Conservation (phyloP, 2,797 vertebrate genomes). For the Neopelma chrysocephalum region DNA sequence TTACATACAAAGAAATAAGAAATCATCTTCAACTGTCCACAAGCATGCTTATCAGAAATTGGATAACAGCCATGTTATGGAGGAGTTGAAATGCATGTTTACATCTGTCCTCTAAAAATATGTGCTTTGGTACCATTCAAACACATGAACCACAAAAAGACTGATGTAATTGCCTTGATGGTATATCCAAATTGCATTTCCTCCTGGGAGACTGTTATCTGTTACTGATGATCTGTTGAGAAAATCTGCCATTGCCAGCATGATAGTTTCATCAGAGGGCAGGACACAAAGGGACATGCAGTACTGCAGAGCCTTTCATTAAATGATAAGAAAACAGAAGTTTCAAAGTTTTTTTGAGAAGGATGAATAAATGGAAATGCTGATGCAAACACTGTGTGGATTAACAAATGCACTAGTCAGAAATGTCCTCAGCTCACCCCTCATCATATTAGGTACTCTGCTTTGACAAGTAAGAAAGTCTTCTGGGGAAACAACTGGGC, state of each 20-base stretch:
- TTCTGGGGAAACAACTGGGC: not conserved
- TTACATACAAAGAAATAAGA: not conserved
- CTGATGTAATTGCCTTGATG: not conserved
- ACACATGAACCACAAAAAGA: not conserved
- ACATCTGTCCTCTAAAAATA: not conserved
- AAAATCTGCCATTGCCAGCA: not conserved
- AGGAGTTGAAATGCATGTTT: not conserved
- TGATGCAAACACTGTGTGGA: not conserved
- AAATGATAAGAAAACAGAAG: not conserved
- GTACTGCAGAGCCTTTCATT: not conserved
- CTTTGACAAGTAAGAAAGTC: not conserved
- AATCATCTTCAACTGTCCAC: not conserved
- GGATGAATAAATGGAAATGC: not conserved
- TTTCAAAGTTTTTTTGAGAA: not conserved
- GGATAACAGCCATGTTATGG: not conserved
- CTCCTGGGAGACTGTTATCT: not conserved
- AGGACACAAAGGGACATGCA: not conserved
- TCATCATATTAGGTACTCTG: not conserved
- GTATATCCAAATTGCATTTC: not conserved
- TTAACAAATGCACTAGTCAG: not conserved
- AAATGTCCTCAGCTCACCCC: not conserved
- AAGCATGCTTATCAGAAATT: not conserved
- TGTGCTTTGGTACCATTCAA: not conserved
- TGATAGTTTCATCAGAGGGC: not conserved
- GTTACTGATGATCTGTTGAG: not conserved